phyloP scores from a whole-genome alignment of 2,797 vertebrate species.

The Bucorvus abyssinicus region DNA sequence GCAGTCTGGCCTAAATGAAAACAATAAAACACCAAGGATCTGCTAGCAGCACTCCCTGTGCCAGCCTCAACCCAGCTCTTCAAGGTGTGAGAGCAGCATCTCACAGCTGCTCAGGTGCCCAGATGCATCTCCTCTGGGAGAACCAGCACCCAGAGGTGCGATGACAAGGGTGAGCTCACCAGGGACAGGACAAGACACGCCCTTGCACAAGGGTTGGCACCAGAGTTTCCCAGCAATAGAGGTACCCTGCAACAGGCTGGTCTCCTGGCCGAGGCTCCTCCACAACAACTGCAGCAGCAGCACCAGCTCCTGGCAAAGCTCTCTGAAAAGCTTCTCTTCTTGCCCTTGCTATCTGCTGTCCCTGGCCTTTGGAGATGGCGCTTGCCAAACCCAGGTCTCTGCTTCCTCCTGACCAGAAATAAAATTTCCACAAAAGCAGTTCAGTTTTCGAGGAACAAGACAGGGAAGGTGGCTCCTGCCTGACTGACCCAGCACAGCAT shows the following conservation, averaged over 20 bases:
- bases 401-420: neutral
- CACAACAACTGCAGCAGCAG: rapidly evolving
- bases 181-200: neutral
- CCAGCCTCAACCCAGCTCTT: neutral
- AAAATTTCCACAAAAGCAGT: neutral
- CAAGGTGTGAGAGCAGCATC: neutral
- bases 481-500: rapidly evolving
- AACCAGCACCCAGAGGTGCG: rapidly evolving
- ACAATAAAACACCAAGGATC: neutral
- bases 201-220: neutral
- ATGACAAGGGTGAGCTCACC: neutral
- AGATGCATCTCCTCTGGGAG: neutral
- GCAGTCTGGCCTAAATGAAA: neutral
- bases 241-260: no score
- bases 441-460: neutral
- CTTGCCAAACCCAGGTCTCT: neutral
- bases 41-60: neutral
- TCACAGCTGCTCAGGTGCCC: neutral
- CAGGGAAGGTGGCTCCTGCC: neutral
- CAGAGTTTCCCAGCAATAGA: neutral
- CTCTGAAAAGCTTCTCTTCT: neutral
- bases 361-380: neutral
- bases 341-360: no score
- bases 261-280: neutral
- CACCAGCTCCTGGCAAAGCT: neutral